These are phyloP conservation scores for Scolopax rusticola DNA, from an alignment of 2,797 vertebrate species.

Conservation along the genomic window DNA sequence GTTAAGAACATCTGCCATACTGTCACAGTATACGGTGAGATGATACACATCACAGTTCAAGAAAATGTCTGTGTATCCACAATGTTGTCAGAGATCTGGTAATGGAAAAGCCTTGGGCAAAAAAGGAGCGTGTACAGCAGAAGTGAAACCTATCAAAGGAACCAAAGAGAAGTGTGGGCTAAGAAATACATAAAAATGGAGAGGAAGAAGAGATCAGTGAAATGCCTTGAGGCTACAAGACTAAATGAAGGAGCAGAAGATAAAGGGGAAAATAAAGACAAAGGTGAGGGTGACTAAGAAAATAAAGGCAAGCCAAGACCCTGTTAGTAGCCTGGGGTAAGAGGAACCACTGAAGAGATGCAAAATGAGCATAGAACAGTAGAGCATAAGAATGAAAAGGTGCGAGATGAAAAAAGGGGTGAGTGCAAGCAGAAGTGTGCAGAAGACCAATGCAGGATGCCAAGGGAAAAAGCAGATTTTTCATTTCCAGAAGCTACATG, in stretches of 20 bases:
- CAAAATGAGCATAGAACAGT: neutral
- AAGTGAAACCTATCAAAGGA: neutral
- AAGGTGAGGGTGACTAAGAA: neutral
- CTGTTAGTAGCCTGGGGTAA: neutral
- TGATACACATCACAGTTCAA: neutral
- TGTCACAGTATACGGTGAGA: neutral
- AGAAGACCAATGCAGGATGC: neutral
- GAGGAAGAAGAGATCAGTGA: neutral
- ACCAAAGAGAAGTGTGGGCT: neutral
- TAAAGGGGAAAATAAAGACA: neutral
- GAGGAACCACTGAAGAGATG: neutral
- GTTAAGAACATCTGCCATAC: neutral
- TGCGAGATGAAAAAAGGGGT: neutral
- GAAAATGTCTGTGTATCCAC: neutral
- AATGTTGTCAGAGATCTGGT: neutral
- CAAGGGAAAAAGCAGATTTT: neutral
- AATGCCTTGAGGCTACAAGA: neutral
- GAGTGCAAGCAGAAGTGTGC: neutral
- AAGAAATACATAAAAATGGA: neutral
- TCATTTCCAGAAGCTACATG: neutral
- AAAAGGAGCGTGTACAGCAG: accelerated
- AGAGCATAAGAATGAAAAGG: neutral
- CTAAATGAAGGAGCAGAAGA: neutral
- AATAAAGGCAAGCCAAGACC: neutral
- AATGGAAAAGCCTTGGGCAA: neutral